Base-by-base conservation (phyloP, 2,113 vertebrate species). In the Neomonachus schauinslandi region DNA sequence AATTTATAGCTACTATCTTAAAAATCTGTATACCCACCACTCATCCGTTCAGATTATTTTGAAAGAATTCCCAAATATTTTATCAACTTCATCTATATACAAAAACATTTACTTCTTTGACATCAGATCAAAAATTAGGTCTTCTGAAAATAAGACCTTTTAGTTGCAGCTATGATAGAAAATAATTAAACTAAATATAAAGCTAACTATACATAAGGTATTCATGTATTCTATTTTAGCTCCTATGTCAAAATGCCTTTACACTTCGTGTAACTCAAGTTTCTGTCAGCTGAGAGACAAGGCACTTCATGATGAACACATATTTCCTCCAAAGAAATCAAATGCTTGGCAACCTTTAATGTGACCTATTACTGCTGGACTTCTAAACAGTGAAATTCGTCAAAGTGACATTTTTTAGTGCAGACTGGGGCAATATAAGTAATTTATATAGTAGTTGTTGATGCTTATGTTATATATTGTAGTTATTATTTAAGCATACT, bases 261-360 rank as follows among this genome's bases (percentile, higher is more conserved):
- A 67, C 61, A 88, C 11, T 49, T 77, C 79, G 22, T 86, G 55
- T 76, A 91, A 94, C 5, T 67, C 16, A 89, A 77, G 51, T 86
- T 15, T 83, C 1, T 80, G 87, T 76, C 4, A 69, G 36, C 15
- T 31, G 24, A 89, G 18, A 82, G 71, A 51, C 22, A 71, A 94
- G 81, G 28, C 16, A 36, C 4, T 88, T 77, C 49, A 65, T 33
- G 21, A 9, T 59, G 81, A 85, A 89, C 16, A 93, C 16, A 46
- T 86, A 84, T 94, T 91, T 85, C 72, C 94, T 92, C 53, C 46
- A 89, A 89, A 83, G 53, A 72, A 89, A 95, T 83, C 67, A 92
- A 91, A 1, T 79, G 53, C 46, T 92, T 61, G 51, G 53, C 49
- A 92, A 94, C 14, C 31, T 88, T 94, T 92, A 67, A 72, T 15